Percentiles rank a stretch among this genome's conserved stretches.
These are phyloP conservation scores for Magallana gigas DNA, from an alignment of 1,140 invertebrate species.

Conservation along the genomic window DNA sequence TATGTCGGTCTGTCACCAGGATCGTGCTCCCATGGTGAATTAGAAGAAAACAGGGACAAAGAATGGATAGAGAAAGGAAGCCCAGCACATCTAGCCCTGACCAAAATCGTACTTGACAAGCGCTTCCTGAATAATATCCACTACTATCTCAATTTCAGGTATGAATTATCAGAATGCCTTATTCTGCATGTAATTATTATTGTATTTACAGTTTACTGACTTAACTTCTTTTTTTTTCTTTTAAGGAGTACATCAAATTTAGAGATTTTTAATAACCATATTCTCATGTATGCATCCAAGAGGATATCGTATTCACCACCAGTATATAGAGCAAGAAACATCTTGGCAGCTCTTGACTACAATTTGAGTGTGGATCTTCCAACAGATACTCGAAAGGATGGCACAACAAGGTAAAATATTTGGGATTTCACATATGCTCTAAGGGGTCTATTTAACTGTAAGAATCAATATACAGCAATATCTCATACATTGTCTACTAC, in stretches of 20 bases:
- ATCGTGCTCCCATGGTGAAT: too few relatives aligned
- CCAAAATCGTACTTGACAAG: too few relatives aligned
- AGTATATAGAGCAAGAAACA: conserved; percentile 40
- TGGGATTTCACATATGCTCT: background rate
- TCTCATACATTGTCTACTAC: too few relatives aligned
- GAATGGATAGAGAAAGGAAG: too few relatives aligned
- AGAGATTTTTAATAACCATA: conserved; percentile 33
- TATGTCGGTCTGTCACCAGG: too few relatives aligned
- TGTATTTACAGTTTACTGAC: too few relatives aligned
- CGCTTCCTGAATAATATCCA: too few relatives aligned
- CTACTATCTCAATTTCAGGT: conserved; percentile 45
- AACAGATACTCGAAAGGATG: background rate
- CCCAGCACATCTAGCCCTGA: too few relatives aligned
- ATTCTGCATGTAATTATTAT: too few relatives aligned
- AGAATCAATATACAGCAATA: too few relatives aligned
- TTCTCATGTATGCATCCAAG: conserved; percentile 33
- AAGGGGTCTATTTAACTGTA: too few relatives aligned
- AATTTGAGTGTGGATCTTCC: conserved; percentile 23
- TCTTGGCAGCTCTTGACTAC: conserved; percentile 35
- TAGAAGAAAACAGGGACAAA: too few relatives aligned
- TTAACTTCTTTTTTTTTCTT: conserved; percentile 4
- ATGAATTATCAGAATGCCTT: background rate
- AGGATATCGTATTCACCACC: conserved; percentile 34
- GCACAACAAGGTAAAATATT: conserved; percentile 1
- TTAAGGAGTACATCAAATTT: conserved; percentile 40